Evolutionary conservation across 2,113 vertebrate genomes (phyloP).

Genomic region (Rhinopomastus cyanomelas): DNA sequence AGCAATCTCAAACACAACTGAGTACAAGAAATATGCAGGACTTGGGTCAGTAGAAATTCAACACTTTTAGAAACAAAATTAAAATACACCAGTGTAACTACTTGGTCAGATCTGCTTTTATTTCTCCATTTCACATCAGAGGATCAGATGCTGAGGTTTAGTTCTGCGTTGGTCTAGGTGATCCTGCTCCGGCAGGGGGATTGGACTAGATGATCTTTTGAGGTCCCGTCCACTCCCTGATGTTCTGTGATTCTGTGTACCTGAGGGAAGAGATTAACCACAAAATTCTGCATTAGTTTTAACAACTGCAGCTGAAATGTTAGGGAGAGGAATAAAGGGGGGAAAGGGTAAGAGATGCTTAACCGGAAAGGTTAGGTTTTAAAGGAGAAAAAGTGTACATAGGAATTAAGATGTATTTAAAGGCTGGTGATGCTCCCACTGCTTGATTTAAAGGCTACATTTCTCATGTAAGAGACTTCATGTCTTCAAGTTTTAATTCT

Average conservation of each 20-base stretch:
- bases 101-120: slow-evolving; percentile 36
- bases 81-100: slow-evolving; percentile 20
- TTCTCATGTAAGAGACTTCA: not conserved
- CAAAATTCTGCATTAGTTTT: not conserved
- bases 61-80: slow-evolving; percentile 37
- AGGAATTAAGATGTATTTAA: slow-evolving; percentile 49
- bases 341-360: not conserved
- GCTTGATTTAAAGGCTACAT: not conserved
- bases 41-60: slow-evolving; percentile 9
- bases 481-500: not conserved
- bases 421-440: slow-evolving; percentile 7
- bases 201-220: no score
- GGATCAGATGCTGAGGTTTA: slow-evolving; percentile 2
- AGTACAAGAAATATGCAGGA: slow-evolving; percentile 30
- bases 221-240: no score
- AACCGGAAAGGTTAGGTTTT: not conserved
- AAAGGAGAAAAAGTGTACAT: not conserved
- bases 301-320: not conserved
- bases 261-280: not conserved
- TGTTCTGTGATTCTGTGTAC: no score
- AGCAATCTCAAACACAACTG: slow-evolving; percentile 32
- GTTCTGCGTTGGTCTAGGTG: no score
- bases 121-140: slow-evolving; percentile 25
- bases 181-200: no score
- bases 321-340: not conserved